phyloP scores from a whole-genome alignment of 2,113 vertebrate species.

The Apus apus region DNA sequence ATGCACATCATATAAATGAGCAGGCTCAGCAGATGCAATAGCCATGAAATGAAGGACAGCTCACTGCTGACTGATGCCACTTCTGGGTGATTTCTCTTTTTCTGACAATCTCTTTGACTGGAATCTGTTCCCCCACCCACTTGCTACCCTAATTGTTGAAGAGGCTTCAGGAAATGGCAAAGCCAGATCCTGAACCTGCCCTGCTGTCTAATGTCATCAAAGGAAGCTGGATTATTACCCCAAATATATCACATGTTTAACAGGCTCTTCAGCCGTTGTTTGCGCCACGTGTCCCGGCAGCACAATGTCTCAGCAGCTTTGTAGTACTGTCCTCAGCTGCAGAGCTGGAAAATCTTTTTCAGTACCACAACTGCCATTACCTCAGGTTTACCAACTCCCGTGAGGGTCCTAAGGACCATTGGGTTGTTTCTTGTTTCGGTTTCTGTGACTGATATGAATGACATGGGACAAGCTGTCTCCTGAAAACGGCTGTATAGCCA shows the following conservation, averaged over 20 bases:
- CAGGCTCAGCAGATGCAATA: not conserved
- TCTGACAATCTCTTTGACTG: not conserved
- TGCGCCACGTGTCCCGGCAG: not conserved
- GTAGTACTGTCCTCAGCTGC: not conserved
- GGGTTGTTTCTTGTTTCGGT: not conserved
- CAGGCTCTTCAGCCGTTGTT: not conserved
- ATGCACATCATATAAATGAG: not conserved
- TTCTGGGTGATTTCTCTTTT: not conserved
- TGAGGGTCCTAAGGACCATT: not conserved
- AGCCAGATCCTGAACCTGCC: not conserved
- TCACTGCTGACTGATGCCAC: accelerated
- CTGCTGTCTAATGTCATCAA: not conserved
- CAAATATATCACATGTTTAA: not conserved
- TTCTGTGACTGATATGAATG: not conserved
- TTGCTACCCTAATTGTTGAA: not conserved
- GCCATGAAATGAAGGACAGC: not conserved
- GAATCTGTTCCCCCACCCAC: not conserved
- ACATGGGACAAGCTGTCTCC: not conserved
- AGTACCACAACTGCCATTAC: not conserved
- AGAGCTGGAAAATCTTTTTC: conserved; percentile 15
- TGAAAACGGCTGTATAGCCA: not conserved
- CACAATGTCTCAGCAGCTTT: not conserved
- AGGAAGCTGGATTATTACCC: not conserved
- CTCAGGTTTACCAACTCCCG: not conserved
- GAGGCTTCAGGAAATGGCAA: not conserved